Base-by-base conservation (phyloP, 2,113 vertebrate species). In the Lampris incognitus region DNA sequence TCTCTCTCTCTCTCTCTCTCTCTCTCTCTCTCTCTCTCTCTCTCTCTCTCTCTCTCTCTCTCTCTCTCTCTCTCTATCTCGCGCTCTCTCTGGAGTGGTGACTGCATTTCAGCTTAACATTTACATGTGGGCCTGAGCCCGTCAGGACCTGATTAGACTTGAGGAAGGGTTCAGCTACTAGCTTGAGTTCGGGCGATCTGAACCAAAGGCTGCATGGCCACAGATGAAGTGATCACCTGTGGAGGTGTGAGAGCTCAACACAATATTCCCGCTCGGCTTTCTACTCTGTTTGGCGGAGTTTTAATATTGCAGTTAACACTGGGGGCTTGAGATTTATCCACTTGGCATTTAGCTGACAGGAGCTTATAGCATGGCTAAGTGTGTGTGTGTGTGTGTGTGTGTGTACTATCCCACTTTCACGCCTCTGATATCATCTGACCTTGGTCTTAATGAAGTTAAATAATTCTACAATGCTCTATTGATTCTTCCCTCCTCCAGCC, bases 211-310 rank as follows among this genome's bases (percentile, higher is more conserved):
- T 51, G 24, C 49, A 8, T 74, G 75, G 67, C 57, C 63, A 50
- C 38, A 79, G 57, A 89, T 85, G 7, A 76, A 87, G 74, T 78
- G 62, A 76, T 81, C 71, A 58, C 72, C 36, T 6, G 5, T 55
- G 71, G 73, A 56, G 24, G 7, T 8, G 13, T 36, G 55, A 69
- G 72, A 81, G 78, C 70, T 86, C 79, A 82, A 74, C 48, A 40
- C 62, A 85, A 79, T 80, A 82, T 79, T 76, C 81, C 67, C 74
- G 36, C 36, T 69, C 78, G 82, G 77, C 84, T 85, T 83, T 70
- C 80, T 79, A 79, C 85, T 84, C 69, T 1, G 84, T 88, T 88
- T 87, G 83, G 86, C 81, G 73, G 79, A 84, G 86, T 85, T 81
- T 87, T 86, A 85, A 87, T 79, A 77, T 72, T 78, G 66, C 72